Base-by-base conservation (phyloP, 2,797 vertebrate species). In the Phataginus tetradactyla region DNA sequence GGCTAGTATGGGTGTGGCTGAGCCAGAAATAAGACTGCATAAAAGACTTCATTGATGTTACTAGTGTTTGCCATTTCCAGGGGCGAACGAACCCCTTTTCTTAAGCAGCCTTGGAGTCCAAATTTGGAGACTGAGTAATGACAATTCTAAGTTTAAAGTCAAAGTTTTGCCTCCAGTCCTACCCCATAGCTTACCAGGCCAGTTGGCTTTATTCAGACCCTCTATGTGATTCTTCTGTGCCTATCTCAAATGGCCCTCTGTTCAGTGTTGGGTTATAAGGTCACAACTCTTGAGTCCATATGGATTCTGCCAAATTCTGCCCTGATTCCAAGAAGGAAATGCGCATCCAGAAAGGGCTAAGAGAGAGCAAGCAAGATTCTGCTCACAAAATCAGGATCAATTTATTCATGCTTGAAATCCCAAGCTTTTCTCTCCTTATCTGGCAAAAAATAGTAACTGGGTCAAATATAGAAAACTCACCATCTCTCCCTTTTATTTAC, bases 361-460 rank as follows among this genome's bases (percentile, higher is more conserved):
- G 72, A 95, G 92, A 92, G 68, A 97, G 49, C 89, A 85, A 45
- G 83, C 86, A 81, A 84, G 69, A 95, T 86, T 95, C 90, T 91
- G 78, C 61, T 96, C 74, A 90, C 66, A 92, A 89, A 96, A 86
- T 94, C 92, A 49, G 90, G 29, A 92, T 90, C 72, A 91, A 95
- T 95, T 90, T 93, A 87, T 68, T 97, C 91, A 85, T 86, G 90
- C 74, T 89, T 96, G 90, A 97, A 97, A 96, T 96, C 81, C 88
- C 90, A 90, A 97, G 96, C 68, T 95, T 96, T 95, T 92, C 86
- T 96, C 64, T 91, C 74, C 69, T 95, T 95, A 92, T 89, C 81
- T 45, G 71, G 79, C 88, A 97, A 98, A 98, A 45, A 97, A 97
- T 97, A 97, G 97, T 96, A 97, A 97, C 95, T 96, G 66, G 92